Conservation (phyloP, 2,113 vertebrate genomes). For the Crypturellus undulatus region DNA sequence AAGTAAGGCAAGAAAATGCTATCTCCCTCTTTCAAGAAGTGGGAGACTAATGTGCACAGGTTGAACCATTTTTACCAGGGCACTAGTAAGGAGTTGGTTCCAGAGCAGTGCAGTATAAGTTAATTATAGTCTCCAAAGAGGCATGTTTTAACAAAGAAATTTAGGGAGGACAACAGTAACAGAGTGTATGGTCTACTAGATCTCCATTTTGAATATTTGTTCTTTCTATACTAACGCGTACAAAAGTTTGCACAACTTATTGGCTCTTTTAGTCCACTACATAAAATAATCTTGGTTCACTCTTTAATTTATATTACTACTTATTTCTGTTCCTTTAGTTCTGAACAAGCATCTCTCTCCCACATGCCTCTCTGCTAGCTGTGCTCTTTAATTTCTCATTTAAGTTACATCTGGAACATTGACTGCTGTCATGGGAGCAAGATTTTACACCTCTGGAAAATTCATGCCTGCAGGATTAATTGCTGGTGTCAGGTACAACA, state of each 20-base stretch:
- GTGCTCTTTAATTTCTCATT: constrained; percentile 23
- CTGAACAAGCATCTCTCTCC: not conserved
- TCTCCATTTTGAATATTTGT: not conserved
- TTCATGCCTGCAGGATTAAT: constrained; percentile 96
- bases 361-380: not conserved
- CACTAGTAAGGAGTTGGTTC: not conserved
- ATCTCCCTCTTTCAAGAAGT: not conserved
- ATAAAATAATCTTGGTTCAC: not conserved
- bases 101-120: not conserved
- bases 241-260: not conserved
- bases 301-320: not conserved
- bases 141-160: not conserved
- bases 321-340: not conserved
- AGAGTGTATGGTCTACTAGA: not conserved
- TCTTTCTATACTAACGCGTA: not conserved
- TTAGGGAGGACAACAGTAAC: not conserved
- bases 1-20: not conserved
- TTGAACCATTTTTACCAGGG: not conserved
- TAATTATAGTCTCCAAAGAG: not conserved
- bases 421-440: constrained; percentile 90
- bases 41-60: not conserved
- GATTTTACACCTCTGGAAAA: constrained; percentile 93
- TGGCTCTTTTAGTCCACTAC: not conserved
- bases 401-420: constrained; percentile 90
- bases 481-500: constrained; percentile 88